phyloP scores from a whole-genome alignment of 30 jellyfish, hydroid and myxozoan genomes.

The Aurelia sp. region DNA sequence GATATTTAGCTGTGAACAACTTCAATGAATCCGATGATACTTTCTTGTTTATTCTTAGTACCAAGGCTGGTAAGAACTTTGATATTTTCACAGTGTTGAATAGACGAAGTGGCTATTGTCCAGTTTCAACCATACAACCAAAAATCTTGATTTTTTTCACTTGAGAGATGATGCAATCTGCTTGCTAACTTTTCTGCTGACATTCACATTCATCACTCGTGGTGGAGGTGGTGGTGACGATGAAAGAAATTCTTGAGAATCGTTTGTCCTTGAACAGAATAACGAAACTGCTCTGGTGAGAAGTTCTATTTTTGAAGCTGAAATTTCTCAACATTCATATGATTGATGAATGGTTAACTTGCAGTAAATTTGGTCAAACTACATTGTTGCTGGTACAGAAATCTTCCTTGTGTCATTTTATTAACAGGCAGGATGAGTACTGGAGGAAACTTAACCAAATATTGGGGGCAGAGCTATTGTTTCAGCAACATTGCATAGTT shows the following conservation, averaged over 20 bases:
- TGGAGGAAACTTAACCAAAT: too few relatives aligned
- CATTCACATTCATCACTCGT: neutral
- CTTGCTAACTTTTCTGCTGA: neutral
- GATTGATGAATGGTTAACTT: too few relatives aligned
- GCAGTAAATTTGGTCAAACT: too few relatives aligned
- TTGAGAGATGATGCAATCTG: neutral
- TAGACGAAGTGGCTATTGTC: neutral
- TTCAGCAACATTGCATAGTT: too few relatives aligned
- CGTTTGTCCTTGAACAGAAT: neutral
- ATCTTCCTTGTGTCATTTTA: too few relatives aligned
- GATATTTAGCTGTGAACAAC: conserved; percentile 91
- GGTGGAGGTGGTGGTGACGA: conserved; percentile 41
- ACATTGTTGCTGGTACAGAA: too few relatives aligned
- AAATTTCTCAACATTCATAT: too few relatives aligned
- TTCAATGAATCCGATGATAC: conserved; percentile 82
- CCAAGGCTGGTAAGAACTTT: conserved; percentile 85
- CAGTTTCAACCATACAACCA: too few relatives aligned
- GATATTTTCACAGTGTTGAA: neutral
- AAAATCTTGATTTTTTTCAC: neutral
- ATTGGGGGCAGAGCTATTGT: too few relatives aligned
- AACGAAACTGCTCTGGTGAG: too few relatives aligned
- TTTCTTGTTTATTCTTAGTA: conserved; percentile 89
- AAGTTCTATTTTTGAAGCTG: too few relatives aligned
- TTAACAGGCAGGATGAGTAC: too few relatives aligned
- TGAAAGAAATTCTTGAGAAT: neutral